These are phyloP conservation scores for Andrena camellia DNA, from an alignment of 2,888 invertebrate species.

Conservation along the genomic window DNA sequence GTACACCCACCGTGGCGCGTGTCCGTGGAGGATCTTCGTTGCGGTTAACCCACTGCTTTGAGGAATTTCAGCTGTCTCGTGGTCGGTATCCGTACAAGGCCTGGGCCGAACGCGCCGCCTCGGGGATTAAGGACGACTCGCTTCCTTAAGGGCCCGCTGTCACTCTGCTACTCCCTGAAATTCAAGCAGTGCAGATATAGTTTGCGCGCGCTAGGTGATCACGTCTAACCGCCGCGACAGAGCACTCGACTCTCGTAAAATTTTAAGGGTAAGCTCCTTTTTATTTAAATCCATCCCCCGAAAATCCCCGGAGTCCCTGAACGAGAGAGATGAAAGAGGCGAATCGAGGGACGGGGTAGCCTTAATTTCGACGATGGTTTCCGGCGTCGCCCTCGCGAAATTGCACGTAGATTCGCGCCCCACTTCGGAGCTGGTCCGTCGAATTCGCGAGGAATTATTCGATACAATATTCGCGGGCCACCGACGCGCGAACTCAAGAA, in stretches of 20 bases:
- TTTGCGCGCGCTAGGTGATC: constrained; percentile 16
- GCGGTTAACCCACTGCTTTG: constrained; percentile 65
- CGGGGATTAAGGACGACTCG: constrained; percentile 60
- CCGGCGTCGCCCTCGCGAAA: constrained; percentile 1
- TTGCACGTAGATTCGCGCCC: neutral
- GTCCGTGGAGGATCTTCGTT: constrained; percentile 49
- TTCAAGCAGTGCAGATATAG: constrained; percentile 64
- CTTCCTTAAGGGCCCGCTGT: constrained; percentile 52
- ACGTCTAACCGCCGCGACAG: constrained; percentile 13
- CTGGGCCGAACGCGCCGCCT: constrained; percentile 43
- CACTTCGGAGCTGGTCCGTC: neutral
- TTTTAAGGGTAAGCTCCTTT: constrained; percentile 46
- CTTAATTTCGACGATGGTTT: neutral
- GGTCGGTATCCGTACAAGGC: constrained; percentile 50
- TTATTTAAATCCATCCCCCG: constrained; percentile 18
- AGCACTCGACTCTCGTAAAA: constrained; percentile 42
- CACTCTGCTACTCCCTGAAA: constrained; percentile 59
- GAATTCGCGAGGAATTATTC: neutral
- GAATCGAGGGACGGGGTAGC: neutral
- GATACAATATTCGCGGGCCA: neutral
- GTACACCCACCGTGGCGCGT: constrained; percentile 20
- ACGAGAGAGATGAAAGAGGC: constrained; percentile 5
- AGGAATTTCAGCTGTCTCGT: constrained; percentile 59
- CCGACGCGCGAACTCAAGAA: neutral
- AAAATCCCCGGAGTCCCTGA: constrained; percentile 26